Percentiles rank a stretch among this genome's conserved stretches.
phyloP scores from a whole-genome alignment of 1,140 invertebrate genomes.

The Neuroterus valhalla region DNA sequence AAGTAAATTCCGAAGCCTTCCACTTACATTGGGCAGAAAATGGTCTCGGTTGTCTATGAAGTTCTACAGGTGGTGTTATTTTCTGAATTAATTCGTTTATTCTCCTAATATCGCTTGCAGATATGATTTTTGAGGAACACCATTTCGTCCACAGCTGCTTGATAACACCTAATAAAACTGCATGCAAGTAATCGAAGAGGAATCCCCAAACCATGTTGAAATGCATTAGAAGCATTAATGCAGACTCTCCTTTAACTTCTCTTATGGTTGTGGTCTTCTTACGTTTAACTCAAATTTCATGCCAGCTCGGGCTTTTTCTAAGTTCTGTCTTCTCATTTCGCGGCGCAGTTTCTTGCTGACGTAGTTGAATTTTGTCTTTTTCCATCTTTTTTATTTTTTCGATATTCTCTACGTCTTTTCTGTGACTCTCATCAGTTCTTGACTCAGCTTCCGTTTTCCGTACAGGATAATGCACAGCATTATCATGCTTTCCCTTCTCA shows the following conservation, averaged over 20 bases:
- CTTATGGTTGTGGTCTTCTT: not conserved
- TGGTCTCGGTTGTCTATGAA: conserved; percentile 40
- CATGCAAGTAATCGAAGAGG: conserved; percentile 44
- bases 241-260: conserved; percentile 42
- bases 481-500: not conserved
- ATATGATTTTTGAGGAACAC: not conserved
- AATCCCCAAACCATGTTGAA: conserved; percentile 51
- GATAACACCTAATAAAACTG: conserved; percentile 39
- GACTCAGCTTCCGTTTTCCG: not conserved
- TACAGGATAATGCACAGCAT: not conserved
- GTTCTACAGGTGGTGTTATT: conserved; percentile 24
- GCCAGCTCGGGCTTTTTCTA: no score
- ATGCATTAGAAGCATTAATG: conserved; percentile 28
- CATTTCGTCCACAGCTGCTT: conserved; percentile 36
- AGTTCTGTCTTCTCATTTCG: no score
- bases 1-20: conserved; percentile 54
- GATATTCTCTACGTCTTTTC: not conserved
- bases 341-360: no score
- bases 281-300: no score
- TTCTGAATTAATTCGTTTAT: conserved; percentile 9
- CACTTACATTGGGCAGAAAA: conserved; percentile 36
- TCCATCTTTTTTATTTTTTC: not conserved
- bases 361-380: no score
- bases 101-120: not conserved
- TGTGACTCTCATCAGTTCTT: not conserved